phyloP scores from a whole-genome alignment of 1,140 invertebrate species.

The Tigriopus japonicus region DNA sequence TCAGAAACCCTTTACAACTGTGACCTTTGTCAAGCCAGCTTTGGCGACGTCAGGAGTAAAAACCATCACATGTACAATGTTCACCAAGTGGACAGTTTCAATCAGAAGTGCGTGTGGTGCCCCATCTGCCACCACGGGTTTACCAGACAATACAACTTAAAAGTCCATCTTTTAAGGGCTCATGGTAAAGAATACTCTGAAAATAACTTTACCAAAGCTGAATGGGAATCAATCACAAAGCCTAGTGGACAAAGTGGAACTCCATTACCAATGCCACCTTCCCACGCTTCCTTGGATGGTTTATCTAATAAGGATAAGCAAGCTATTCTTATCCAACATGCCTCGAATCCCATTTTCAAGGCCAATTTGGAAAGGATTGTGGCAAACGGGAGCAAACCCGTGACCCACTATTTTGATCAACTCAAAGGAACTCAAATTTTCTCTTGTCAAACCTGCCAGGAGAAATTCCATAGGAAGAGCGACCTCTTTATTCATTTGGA shows the following conservation, averaged over 20 bases:
- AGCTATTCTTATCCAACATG: background rate
- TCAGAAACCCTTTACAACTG: conserved; percentile 11
- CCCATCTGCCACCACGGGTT: conserved; percentile 14
- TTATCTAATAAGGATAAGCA: too few relatives aligned
- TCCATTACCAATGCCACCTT: background rate
- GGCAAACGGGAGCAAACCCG: background rate
- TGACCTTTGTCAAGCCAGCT: conserved; percentile 6
- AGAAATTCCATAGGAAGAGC: background rate
- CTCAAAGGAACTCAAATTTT: background rate
- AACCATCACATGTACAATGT: conserved; percentile 13
- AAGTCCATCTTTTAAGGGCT: conserved; percentile 9
- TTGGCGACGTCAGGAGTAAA: conserved; percentile 4
- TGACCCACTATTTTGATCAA: background rate
- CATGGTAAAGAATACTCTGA: conserved; percentile 14
- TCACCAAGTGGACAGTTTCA: conserved; percentile 6
- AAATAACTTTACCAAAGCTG: conserved; percentile 10
- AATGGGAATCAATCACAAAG: background rate
- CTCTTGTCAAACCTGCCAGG: background rate
- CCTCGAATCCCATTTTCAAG: background rate
- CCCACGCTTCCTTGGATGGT: background rate
- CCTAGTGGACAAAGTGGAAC: background rate
- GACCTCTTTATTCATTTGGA: background rate
- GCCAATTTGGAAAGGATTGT: background rate
- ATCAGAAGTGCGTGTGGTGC: conserved; percentile 13
- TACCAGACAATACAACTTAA: conserved; percentile 13